Conservation (phyloP, 30 jellyfish, hydroid and myxozoan genomes). For the Aurelia sp. region DNA sequence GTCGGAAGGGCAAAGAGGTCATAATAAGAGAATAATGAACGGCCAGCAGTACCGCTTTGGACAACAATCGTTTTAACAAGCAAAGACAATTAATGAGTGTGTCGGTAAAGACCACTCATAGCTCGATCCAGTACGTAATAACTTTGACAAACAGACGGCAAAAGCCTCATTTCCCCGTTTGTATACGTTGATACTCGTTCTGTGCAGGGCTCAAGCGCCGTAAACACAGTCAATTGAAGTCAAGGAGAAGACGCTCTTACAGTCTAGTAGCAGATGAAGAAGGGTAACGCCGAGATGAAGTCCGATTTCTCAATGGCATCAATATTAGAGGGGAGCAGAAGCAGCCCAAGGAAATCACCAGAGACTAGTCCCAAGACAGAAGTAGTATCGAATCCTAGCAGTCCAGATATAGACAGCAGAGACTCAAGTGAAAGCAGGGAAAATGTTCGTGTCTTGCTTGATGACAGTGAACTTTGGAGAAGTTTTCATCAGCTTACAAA, state of each 20-base stretch:
- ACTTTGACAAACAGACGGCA: conserved; percentile 71
- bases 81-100: conserved; percentile 62
- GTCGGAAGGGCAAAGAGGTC: conserved; percentile 87
- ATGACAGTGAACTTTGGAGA: conserved; percentile 92
- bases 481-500: conserved; percentile 94
- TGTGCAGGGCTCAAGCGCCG: conserved; percentile 43
- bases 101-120: conserved; percentile 72
- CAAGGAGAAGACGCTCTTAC: conserved; percentile 20
- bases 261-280: conserved; percentile 75
- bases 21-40: conserved; percentile 73
- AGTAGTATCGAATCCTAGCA: conserved; percentile 33
- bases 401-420: conserved; percentile 46
- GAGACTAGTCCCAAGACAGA: conserved; percentile 63
- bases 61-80: conserved; percentile 73
- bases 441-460: conserved; percentile 73
- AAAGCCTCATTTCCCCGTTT: conserved; percentile 53
- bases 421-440: conserved; percentile 62
- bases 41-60: conserved; percentile 70
- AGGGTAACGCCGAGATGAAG: conserved; percentile 80
- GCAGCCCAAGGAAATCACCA: conserved; percentile 68
- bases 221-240: conserved; percentile 8
- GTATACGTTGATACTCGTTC: conserved; percentile 61
- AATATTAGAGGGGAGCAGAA: conserved; percentile 81
- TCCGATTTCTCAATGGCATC: conserved; percentile 99
- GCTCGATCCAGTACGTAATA: conserved; percentile 54